Base-by-base conservation (phyloP, 2,888 invertebrate species). In the Pterostichus niger region DNA sequence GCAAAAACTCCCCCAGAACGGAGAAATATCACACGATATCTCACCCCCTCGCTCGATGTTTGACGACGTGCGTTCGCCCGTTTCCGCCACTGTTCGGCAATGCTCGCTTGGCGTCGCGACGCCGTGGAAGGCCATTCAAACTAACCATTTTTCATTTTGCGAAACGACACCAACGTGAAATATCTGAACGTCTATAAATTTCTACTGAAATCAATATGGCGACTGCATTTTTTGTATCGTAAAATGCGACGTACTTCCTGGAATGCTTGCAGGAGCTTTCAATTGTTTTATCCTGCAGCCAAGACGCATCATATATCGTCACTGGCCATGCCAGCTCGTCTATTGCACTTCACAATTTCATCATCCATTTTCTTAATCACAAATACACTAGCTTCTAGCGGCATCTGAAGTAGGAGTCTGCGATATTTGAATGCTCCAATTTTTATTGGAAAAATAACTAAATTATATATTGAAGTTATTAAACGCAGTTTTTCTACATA, bases 111-210 rank as follows among this genome's bases (percentile, higher is more conserved):
- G 54, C 54, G 15, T 54, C 68, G 68, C 17, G 35, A 35, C 68
- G 40, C 44, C 68, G 68, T 13, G 33, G 15, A 68, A 33, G 68
- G 33, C 68, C 35, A 33, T 33, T 13, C 40, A 68, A 31, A 40
- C 68, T 61, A 61, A 24, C 33, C 24, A 68, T 40, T 68, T 40
- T 68, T 68, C 68, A 68, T 68, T 68, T 68, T 68, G 68, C 40
- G 31, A 68, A 68, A 68, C 33, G 54, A 54, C 68, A 40, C 35
- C 68, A 40, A 13, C n/a, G 13, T n/a, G 13, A 59, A 54, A 54
- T 54, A 54, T 54, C 54, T 54, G 54, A 54, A 54, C 54, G 54
- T 54, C 54, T 54, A 54, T 54, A 54, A 54, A 54, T 54, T 54
- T 10, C 54, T 54, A 15, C 54, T 54, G 13, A 10, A 54, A 54